Evolutionary conservation across 1,140 invertebrate genomes (phyloP).

Genomic region (Apocrypta bakeri): DNA sequence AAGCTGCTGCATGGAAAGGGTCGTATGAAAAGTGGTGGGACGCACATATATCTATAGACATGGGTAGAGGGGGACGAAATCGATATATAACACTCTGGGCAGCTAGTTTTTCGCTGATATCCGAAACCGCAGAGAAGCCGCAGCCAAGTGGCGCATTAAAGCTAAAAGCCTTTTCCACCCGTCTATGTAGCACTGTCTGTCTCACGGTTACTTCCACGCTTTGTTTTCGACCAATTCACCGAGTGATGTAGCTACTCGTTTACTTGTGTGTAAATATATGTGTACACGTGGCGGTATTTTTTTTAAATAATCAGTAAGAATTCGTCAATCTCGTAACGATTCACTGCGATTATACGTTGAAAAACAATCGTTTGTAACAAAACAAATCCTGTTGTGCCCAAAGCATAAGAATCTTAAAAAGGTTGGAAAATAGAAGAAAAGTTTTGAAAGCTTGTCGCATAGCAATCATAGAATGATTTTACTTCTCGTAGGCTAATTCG

Average conservation of each 20-base stretch:
- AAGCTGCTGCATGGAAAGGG: neutral
- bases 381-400: no score
- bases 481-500: no score
- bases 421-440: no score
- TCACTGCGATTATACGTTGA: no score
- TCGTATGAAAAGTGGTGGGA: neutral
- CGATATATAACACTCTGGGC: constrained; percentile 42
- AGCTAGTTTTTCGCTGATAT: constrained; percentile 47
- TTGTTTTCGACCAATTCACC: constrained; percentile 31
- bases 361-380: no score
- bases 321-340: no score
- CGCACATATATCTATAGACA: neutral
- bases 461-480: no score
- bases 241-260: neutral
- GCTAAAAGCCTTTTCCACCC: constrained; percentile 48
- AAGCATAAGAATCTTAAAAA: no score
- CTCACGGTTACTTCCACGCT: neutral
- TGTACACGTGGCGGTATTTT: neutral
- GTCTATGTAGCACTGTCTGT: neutral
- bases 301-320: neutral
- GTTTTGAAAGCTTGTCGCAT: no score
- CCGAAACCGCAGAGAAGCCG: constrained; percentile 36
- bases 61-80: neutral
- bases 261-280: neutral
- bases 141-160: constrained; percentile 48